Percentiles rank a stretch among this genome's conserved stretches.
These are phyloP conservation scores for Zingel zingel DNA, from an alignment of 2,113 vertebrate genomes.

Conservation along the genomic window DNA sequence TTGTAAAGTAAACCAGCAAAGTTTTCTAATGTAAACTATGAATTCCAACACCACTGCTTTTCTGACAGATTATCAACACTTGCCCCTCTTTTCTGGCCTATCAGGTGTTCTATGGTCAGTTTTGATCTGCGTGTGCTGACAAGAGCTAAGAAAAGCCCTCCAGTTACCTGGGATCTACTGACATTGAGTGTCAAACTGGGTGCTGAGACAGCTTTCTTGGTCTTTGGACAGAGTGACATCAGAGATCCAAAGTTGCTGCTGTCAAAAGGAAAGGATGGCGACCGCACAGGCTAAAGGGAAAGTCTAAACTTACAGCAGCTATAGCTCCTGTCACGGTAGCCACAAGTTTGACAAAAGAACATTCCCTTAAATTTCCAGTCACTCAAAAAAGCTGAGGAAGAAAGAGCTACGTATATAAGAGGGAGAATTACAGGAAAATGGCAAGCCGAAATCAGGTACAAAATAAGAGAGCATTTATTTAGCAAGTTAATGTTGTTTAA, in stretches of 20 bases:
- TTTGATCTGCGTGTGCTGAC: conserved; percentile 63
- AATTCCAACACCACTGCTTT: conserved; percentile 34
- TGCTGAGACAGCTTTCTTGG: conserved; percentile 64
- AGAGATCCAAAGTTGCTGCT: conserved; percentile 32
- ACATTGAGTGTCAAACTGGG: conserved; percentile 69
- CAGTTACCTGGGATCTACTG: conserved; percentile 70
- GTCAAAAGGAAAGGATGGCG: conserved; percentile 34
- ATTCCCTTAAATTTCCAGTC: background rate
- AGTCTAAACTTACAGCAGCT: conserved; percentile 34
- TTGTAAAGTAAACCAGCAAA: conserved; percentile 10
- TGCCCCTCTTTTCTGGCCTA: conserved; percentile 32
- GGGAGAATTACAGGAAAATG: background rate
- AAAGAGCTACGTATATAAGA: background rate
- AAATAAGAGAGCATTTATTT: background rate
- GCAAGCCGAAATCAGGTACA: background rate
- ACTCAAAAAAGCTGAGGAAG: background rate
- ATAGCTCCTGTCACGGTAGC: conserved; percentile 18
- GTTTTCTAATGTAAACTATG: conserved; percentile 29
- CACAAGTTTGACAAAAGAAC: conserved; percentile 16
- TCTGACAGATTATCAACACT: conserved; percentile 49
- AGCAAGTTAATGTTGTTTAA: background rate
- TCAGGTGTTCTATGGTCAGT: conserved; percentile 49
- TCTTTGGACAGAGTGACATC: conserved; percentile 61
- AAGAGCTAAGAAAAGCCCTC: conserved; percentile 60
- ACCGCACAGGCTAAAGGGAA: conserved; percentile 31